Conservation (phyloP, 2,797 vertebrate species). For the Oophaga sylvatica region DNA sequence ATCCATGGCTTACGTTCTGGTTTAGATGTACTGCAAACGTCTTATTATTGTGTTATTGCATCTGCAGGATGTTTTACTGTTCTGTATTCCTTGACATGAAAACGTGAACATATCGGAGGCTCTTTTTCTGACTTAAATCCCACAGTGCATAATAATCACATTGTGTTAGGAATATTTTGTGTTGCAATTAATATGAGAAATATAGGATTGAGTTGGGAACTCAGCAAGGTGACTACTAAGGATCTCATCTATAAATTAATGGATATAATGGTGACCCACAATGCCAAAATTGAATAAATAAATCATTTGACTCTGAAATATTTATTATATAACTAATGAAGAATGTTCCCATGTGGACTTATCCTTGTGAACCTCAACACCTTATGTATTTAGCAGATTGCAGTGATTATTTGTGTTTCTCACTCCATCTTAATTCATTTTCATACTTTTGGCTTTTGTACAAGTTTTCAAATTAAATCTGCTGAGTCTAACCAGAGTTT, state of each 20-base stretch:
- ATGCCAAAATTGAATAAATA: constrained; percentile 21
- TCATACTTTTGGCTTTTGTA: constrained; percentile 22
- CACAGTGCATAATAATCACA: not conserved
- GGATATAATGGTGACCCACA: not conserved
- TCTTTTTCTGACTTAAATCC: not conserved
- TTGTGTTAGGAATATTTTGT: constrained; percentile 3
- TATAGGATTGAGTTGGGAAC: not conserved
- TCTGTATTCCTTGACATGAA: not conserved
- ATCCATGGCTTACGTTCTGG: not conserved
- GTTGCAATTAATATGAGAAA: not conserved
- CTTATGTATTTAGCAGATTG: constrained; percentile 23
- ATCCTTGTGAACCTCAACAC: constrained; percentile 19
- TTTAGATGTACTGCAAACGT: not conserved
- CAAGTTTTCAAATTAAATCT: constrained; percentile 30
- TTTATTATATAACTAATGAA: constrained; percentile 17
- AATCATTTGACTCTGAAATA: constrained; percentile 14
- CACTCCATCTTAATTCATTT: constrained; percentile 29
- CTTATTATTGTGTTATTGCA: not conserved
- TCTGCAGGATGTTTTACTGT: not conserved
- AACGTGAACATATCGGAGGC: not conserved
- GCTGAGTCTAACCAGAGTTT: constrained; percentile 19
- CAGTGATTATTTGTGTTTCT: constrained; percentile 1
- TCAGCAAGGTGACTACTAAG: not conserved
- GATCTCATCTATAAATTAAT: constrained; percentile 28
- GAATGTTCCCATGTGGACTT: constrained; percentile 13